Evolutionary conservation across 2,888 invertebrate genomes (phyloP).

Genomic region (Drosophila acutilabella): DNA sequence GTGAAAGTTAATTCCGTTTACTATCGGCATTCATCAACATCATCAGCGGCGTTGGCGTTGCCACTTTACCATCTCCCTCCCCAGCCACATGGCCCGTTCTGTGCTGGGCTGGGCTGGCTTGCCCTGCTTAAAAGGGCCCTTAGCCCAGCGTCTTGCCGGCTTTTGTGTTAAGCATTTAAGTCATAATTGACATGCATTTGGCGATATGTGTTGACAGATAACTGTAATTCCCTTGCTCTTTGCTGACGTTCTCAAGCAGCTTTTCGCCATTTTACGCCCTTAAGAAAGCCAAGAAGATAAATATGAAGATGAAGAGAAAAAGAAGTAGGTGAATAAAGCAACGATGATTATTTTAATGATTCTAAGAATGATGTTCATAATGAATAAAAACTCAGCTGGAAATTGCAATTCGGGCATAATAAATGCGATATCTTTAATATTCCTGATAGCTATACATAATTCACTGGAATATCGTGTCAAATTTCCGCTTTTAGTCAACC

Average conservation of each 20-base stretch:
- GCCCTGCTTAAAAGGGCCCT: constrained; percentile 24
- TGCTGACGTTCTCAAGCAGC: constrained; percentile 16
- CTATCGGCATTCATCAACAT: constrained; percentile 81
- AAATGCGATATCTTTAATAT: background rate
- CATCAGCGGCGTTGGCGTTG: constrained; percentile 62
- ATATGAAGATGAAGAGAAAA: no score
- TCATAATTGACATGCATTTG: constrained; percentile 80
- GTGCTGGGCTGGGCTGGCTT: no score
- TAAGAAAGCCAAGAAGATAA: constrained; percentile 19
- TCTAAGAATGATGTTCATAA: constrained; percentile 17
- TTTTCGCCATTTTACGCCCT: constrained; percentile 24
- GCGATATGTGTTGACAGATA: constrained; percentile 77
- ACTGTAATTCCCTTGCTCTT: constrained; percentile 54
- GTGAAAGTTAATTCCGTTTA: constrained; percentile 81
- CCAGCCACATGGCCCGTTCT: constrained; percentile 5
- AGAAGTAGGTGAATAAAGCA: background rate
- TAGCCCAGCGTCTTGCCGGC: constrained; percentile 61
- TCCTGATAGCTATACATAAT: background rate
- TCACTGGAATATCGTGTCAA: background rate
- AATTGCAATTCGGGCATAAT: background rate
- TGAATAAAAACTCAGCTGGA: constrained; percentile 6
- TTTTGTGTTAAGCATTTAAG: constrained; percentile 75
- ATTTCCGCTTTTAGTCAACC: background rate
- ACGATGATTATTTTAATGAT: constrained; percentile 38
- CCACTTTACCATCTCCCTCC: constrained; percentile 50